phyloP scores from a whole-genome alignment of 2,797 vertebrate genomes.

The Scolopax bukidnonensis region DNA sequence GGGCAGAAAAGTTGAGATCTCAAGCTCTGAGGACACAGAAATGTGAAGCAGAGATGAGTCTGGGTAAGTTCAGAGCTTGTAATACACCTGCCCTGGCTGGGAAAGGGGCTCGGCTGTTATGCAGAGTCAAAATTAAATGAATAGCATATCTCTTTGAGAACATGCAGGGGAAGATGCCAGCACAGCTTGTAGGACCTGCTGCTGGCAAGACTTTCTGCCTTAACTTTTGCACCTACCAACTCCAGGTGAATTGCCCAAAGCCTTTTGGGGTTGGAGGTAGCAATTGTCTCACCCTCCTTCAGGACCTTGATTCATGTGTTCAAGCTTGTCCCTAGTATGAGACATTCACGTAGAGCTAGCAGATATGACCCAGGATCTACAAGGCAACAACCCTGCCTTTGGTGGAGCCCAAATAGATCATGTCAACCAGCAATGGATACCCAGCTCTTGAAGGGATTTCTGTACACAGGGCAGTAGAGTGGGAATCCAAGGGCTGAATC shows the following conservation, averaged over 20 bases:
- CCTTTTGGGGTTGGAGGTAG: neutral
- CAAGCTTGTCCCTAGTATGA: neutral
- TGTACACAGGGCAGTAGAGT: neutral
- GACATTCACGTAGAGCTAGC: fast-evolving
- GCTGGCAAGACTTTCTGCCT: neutral
- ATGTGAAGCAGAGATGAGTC: neutral
- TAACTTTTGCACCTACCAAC: neutral
- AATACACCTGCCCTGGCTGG: neutral
- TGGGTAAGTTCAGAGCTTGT: neutral
- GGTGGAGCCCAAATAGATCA: fast-evolving
- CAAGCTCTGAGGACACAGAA: neutral
- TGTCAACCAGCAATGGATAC: neutral
- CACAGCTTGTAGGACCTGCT: neutral
- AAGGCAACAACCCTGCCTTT: neutral
- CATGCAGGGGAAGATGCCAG: neutral
- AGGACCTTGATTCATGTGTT: neutral
- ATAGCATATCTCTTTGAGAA: neutral
- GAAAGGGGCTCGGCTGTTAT: neutral
- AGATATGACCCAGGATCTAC: neutral
- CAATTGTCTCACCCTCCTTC: neutral
- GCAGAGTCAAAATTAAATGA: neutral
- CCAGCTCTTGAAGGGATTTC: neutral
- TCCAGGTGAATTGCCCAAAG: neutral
- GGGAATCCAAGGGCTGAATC: neutral
- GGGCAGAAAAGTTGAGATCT: neutral